These are phyloP conservation scores for Parauchenoglanis punctatus DNA, from an alignment of 2,797 vertebrate genomes.

Conservation along the genomic window DNA sequence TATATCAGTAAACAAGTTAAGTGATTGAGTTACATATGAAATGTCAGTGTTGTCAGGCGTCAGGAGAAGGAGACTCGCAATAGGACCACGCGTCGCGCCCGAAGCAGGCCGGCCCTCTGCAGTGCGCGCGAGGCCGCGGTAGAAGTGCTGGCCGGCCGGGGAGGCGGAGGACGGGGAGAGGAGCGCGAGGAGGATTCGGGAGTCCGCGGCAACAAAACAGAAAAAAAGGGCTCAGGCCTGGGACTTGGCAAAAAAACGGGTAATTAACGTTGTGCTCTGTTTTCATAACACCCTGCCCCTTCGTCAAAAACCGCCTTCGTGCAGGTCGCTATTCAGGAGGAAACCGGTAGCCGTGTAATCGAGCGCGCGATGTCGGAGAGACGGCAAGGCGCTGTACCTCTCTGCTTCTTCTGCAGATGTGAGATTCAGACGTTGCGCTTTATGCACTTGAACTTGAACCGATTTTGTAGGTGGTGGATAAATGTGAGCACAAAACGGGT, in stretches of 20 bases:
- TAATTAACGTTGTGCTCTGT: conserved; percentile 73
- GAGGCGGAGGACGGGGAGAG: conserved; percentile 86
- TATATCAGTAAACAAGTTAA: neutral
- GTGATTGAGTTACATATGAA: neutral
- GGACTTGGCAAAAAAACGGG: conserved; percentile 79
- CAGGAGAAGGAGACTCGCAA: conserved; percentile 32
- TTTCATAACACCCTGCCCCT: conserved; percentile 65
- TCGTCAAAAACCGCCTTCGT: conserved; percentile 43
- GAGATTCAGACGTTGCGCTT: conserved; percentile 65
- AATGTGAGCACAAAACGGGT: neutral
- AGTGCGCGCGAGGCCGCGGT: conserved; percentile 80
- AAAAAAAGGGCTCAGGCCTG: conserved; percentile 74
- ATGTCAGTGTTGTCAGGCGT: neutral
- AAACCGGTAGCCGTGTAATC: neutral
- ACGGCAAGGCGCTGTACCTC: conserved; percentile 44
- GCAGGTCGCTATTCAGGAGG: neutral
- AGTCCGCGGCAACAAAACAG: conserved; percentile 73
- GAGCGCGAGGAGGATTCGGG: conserved; percentile 86
- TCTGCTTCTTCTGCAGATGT: conserved; percentile 67
- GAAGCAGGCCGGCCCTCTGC: conserved; percentile 65
- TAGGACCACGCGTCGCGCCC: conserved; percentile 73
- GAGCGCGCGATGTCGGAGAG: conserved; percentile 29
- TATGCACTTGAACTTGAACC: conserved; percentile 72
- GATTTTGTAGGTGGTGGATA: neutral
- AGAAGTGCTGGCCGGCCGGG: conserved; percentile 82